Evolutionary conservation across 2,797 vertebrate genomes (phyloP).

Genomic region (Cercopithecus petaurista): DNA sequence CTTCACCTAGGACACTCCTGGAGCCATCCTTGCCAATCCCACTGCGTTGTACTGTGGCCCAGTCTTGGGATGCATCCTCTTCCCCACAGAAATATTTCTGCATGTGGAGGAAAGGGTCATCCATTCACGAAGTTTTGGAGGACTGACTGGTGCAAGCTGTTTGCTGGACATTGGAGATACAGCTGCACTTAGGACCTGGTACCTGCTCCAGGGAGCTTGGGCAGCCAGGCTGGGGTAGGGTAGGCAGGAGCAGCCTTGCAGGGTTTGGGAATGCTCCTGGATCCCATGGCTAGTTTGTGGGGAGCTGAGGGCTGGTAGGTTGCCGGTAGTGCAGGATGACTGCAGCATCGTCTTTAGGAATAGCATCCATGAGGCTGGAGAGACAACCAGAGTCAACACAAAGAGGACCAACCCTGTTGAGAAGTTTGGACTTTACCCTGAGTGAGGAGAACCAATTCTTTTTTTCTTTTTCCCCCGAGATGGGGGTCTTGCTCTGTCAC

Average conservation of each 20-base stretch:
- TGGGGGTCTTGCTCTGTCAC: not conserved
- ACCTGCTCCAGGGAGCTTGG: not conserved
- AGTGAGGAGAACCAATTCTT: not conserved
- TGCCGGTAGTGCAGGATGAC: not conserved
- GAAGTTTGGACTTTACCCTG: not conserved
- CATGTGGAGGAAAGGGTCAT: not conserved
- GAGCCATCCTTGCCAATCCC: not conserved
- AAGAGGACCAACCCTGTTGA: not conserved
- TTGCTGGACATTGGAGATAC: not conserved
- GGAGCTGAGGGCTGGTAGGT: not conserved
- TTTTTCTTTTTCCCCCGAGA: not conserved
- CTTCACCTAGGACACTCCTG: not conserved
- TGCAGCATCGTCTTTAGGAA: not conserved
- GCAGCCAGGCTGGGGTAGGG: not conserved
- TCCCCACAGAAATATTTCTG: not conserved
- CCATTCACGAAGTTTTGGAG: not conserved
- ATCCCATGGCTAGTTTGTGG: not conserved
- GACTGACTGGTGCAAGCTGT: not conserved
- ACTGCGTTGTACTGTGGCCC: not conserved
- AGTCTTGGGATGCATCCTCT: not conserved
- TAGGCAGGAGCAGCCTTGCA: not conserved
- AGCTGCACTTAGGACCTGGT: not conserved
- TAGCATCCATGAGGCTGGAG: not conserved
- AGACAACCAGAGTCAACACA: not conserved
- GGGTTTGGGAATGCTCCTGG: not conserved